Evolutionary conservation across 1,140 invertebrate genomes (phyloP), one percentile per base, ranked within the genome.

Genomic region (Pogonus chalceus): DNA sequence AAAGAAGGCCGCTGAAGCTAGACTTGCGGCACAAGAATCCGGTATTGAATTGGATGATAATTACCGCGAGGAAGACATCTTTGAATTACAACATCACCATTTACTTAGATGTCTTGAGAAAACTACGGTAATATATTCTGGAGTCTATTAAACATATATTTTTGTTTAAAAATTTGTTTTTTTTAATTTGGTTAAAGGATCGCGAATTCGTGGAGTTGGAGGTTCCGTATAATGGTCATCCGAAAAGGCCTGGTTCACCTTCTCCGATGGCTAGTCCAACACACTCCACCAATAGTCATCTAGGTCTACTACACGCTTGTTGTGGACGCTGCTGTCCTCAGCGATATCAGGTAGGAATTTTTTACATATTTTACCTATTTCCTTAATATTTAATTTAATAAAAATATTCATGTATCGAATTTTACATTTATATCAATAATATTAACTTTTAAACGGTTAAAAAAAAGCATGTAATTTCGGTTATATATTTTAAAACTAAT

Each of bases 61-160:
- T 63, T 88, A 86, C 62, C 81, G 86, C 62, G 90, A 96, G 68
- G 92, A 97, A 68, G 95, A 98, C 71, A 96, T 98, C 63, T 98
- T 99, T 74, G 94, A 98, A 72, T 77, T 99, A 71, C 96, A 99
- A 75, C 96, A 99, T 78, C 96, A 99, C 75, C 96, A 99, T 75
- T 78, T 99, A 47, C 79, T 99, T 49, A 82, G 92, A 62, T 99
- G 96, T 74, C 79, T 99, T 56, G 96, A 99, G 72, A 95, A 95
- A 72, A 97, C 96, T 51, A 99, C 96, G 74, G 95, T 96, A 75
- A n/a, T n/a, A n/a, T n/a, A n/a, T n/a, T n/a, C n/a, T n/a, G n/a
- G n/a, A n/a, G n/a, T n/a, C n/a, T n/a, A n/a, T n/a, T n/a, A n/a
- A n/a, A n/a, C n/a, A n/a, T n/a, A n/a, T n/a, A n/a, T n/a, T n/a